Conservation (phyloP, 2,797 vertebrate species). For the Siniperca scherzeri region DNA sequence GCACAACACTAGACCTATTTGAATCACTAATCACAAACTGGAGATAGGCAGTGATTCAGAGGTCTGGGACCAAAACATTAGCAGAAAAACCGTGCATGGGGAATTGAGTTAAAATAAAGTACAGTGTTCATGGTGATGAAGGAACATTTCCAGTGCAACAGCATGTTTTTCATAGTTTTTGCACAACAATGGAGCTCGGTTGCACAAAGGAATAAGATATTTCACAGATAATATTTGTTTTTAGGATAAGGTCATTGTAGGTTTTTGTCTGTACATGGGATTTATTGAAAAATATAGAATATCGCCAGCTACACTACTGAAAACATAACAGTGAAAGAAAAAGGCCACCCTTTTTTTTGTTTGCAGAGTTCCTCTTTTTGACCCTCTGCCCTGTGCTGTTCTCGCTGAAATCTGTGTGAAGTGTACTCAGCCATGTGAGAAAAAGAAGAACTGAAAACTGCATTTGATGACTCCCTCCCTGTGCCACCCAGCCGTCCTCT, state of each 20-base stretch:
- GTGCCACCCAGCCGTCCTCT: constrained; percentile 35
- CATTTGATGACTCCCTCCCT: constrained; percentile 20
- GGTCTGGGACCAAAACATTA: not conserved
- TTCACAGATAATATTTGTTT: too few species aligned
- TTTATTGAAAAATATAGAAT: too few species aligned
- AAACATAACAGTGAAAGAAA: not conserved
- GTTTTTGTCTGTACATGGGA: too few species aligned
- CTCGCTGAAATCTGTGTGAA: constrained; percentile 10
- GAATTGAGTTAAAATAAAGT: not conserved
- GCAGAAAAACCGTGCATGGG: not conserved
- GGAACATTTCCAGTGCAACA: not conserved
- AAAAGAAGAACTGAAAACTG: not conserved
- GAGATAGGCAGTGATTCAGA: not conserved
- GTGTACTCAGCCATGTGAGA: constrained; percentile 12
- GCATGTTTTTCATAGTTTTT: not conserved
- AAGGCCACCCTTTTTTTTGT: not conserved
- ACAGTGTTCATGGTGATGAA: not conserved
- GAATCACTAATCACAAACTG: not conserved
- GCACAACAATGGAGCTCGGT: not conserved
- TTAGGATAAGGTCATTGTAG: too few species aligned
- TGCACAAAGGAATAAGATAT: not conserved
- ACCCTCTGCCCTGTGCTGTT: constrained; percentile 20
- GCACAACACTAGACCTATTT: not conserved
- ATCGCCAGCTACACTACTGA: not conserved
- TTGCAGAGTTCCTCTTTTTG: constrained; percentile 27